Base-by-base conservation (phyloP, 2,113 vertebrate genomes). In the Malurus elegans region DNA sequence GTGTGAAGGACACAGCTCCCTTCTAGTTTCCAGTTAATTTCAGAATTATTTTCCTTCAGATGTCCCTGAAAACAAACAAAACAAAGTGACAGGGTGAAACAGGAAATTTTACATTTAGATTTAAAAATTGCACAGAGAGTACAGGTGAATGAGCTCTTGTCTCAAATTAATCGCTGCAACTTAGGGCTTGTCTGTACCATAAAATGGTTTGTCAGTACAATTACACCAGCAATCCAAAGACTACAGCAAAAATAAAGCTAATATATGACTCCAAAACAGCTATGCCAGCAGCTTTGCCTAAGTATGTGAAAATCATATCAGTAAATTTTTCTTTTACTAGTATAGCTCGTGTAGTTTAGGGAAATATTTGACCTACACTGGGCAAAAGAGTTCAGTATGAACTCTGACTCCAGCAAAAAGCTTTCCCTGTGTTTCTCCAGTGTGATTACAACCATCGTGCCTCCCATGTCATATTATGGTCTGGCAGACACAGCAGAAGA, bases 11-110 rank as follows among this genome's bases (percentile, higher is more conserved):
- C 56, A 64, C 18, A 76, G 65, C 21, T 90, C 66, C 54, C 69
- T 75, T 53, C 34, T 95, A 71, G 18, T 31, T 76, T 95, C 81
- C 88, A 38, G 14, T 66, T 88, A 83, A 88, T 88, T 92, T 91
- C 89, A 53, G 91, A 72, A 74, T 92, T 95, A 71, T 94, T 95
- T 93, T 92, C 48, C 94, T 97, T 97, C 94, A 94, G 72, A 90
- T 70, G 76, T 95, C 96, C 95, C 97, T 98, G 71, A 72, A 96
- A 97, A 79, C 57, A 92, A 96, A 95, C 36, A 86, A 96, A 93
- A 62, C 51, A 91, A 74, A 89, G 76, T 19, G 50, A 87, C 45
- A 87, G 28, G 8, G 29, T 94, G 50, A 95, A 91, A 82, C 0
- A 0, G 45, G 58, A 91, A 82, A 57, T 32, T 80, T 88, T 74